Evolutionary conservation across 2,888 invertebrate genomes (phyloP), one percentile per base, ranked within the genome.

Genomic region (Timandra comae): DNA sequence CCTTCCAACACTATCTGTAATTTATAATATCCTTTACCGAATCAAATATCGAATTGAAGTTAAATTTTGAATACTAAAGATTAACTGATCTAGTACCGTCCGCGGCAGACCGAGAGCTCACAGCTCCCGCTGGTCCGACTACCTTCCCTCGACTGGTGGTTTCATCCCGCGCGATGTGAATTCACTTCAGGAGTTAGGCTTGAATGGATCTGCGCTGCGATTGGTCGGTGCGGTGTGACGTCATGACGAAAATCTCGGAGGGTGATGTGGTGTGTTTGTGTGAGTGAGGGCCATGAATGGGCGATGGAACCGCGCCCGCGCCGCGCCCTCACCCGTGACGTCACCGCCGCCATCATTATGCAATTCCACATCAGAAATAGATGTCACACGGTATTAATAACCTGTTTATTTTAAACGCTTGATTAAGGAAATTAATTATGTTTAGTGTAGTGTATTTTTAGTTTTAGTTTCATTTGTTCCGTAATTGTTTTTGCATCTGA

Each of bases 141-240:
- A 58, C 56, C 71, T 68, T 60, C 56, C 57, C 69, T 52, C 77
- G 81, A 86, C 87, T 85, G 81, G 51, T 76, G 71, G 63, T 64
- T 71, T 64, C 69, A 77, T 78, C 65, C 63, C 68, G 59, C 67
- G 52, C 63, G 56, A 78, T 84, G n/a, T n/a, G 81, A 88, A 87
- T 76, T 77, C 79, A 81, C 82, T 86, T 87, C 82, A 87, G 75
- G 79, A 87, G 84, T 78, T 80, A 73, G 78, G 78, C 80, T 84
- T 91, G 91, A 91, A 91, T 91, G 91, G 90, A 89, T 84, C 87
- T 68, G 70, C 52, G 57, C 61, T 54, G 67, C 62, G 75, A 91
- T 91, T 91, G 91, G 91, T 74, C 63, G 65, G 58, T 40, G 49
- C 52, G 52, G 47, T 49, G 88, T 91, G 91, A 91, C 92, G 92